Evolutionary conservation across 2,888 invertebrate genomes (phyloP), one percentile per base, ranked within the genome.

Genomic region (Macaria liturata): DNA sequence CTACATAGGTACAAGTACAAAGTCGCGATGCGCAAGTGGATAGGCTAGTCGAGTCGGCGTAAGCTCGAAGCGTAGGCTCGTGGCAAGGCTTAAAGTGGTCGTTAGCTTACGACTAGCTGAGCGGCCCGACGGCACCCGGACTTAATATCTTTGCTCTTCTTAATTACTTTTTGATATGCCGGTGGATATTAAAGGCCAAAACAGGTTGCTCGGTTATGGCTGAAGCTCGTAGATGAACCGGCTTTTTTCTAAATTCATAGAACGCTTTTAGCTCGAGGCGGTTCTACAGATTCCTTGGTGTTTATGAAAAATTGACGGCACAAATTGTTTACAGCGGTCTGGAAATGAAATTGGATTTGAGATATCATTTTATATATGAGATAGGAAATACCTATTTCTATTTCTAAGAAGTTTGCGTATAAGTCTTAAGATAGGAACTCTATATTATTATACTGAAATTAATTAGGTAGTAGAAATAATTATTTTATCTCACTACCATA

Each of bases 141-240:
- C 54, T 54, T 59, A 57, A 61, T 55, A 60, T 54, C 60, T 64
- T 62, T 59, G 60, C 64, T 64, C 59, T 54, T 64, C 68, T 63
- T 68, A 68, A 66, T 68, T 68, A 68, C 63, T 66, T 68, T 66
- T 65, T 66, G 64, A 66, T 66, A 66, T 61, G 66, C 67, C 64
- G 57, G 50, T 64, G 61, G 59, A 59, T 66, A 67, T 67, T 61
- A 67, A 61, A 64, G 46, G 46, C 45, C 45, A 57, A 57, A 67
- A 67, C 66, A 46, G 61, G 66, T 67, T 63, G 57, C 46, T 54
- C 54, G 59, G 47, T 53, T 62, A 58, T 55, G 56, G 58, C 40
- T 43, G 46, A 57, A 56, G 57, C 45, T 51, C 43, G 54, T 46
- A 46, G 39, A 47, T 46, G 57, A 49, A 62, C 62, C 57, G 62